Evolutionary conservation across 2,797 vertebrate species (phyloP).

Genomic region (Astyanax mexicanus): DNA sequence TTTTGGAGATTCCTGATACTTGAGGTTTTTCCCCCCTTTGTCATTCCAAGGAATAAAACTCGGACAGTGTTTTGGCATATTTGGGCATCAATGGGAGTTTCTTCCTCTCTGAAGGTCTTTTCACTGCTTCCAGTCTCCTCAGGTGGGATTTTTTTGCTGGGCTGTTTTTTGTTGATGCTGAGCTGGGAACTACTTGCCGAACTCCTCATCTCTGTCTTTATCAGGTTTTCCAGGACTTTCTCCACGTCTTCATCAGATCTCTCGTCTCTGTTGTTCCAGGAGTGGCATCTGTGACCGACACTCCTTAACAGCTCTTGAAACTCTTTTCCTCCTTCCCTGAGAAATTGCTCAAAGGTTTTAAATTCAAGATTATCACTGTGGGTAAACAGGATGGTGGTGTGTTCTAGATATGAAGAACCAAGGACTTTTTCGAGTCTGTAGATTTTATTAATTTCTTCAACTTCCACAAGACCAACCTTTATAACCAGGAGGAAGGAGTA

Average conservation of each 20-base stretch:
- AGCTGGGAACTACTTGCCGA: neutral
- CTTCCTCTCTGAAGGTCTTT: neutral
- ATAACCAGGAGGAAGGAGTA: conserved; percentile 42
- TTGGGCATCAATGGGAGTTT: neutral
- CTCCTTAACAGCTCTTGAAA: neutral
- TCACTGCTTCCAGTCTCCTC: neutral
- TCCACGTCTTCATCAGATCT: conserved; percentile 21
- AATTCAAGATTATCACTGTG: conserved; percentile 31
- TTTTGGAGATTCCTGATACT: too few species aligned
- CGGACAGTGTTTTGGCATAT: neutral
- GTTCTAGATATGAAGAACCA: neutral
- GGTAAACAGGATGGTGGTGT: conserved; percentile 44
- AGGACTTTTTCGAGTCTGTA: neutral
- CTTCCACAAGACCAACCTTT: conserved; percentile 17
- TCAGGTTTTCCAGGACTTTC: conserved; percentile 26
- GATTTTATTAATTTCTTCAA: conserved; percentile 10
- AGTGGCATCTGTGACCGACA: conserved; percentile 7
- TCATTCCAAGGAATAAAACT: conserved; percentile 46
- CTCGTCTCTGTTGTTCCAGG: conserved; percentile 29
- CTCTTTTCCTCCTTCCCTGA: conserved; percentile 1
- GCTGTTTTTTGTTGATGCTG: neutral
- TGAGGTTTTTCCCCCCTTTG: conserved; percentile 22
- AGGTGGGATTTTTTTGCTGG: neutral
- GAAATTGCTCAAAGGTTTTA: conserved; percentile 12
- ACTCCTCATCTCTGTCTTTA: conserved; percentile 12